Evolutionary conservation across 1,140 invertebrate genomes (phyloP), one percentile per base, ranked within the genome.

Genomic region (Drosophila tsacasi): DNA sequence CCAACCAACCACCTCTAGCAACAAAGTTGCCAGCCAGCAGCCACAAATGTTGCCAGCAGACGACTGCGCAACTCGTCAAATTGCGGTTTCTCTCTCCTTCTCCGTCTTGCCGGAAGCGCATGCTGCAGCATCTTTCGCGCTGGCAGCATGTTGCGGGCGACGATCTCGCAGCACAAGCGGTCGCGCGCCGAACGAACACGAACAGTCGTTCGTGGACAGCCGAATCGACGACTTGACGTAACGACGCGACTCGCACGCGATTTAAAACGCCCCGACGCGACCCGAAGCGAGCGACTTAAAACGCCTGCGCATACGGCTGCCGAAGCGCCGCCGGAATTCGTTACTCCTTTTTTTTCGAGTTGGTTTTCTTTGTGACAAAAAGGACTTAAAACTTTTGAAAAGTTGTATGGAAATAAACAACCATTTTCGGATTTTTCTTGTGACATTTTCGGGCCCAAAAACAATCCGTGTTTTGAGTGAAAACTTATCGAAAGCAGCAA

Each of bases 151-250:
- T 67, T 81, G 81, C 80, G 13, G 23, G 46, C 57, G 21, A 46
- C 61, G 74, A 84, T 84, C 74, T 84, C 74, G 49, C 47, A 72
- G 37, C 57, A 69, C 65, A 47, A 35, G 27, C 25, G 42, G 32
- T 35, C 13, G 39, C 23, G 23, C 55, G n/a, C 46, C 32, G 35
- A 66, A 78, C 67, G 67, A 73, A 63, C 54, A 82, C 76, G 47
- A 25, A 76, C 87, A 92, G 90, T 92, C 91, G 90, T 76, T 76
- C 91, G 77, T 91, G 76, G 86, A 91, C 90, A 82, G 79, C 73
- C 67, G 54, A 55, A 21, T 54, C 52, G 52, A 55, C 84, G 85
- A 83, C 81, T 87, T 84, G 79, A 90, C 82, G 85, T 68, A 63
- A 76, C 76, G 65, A 76, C 68, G 62, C 50, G 79, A 74, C 25